phyloP scores from a whole-genome alignment of 2,888 invertebrate genomes.

The Elmis aenea region DNA sequence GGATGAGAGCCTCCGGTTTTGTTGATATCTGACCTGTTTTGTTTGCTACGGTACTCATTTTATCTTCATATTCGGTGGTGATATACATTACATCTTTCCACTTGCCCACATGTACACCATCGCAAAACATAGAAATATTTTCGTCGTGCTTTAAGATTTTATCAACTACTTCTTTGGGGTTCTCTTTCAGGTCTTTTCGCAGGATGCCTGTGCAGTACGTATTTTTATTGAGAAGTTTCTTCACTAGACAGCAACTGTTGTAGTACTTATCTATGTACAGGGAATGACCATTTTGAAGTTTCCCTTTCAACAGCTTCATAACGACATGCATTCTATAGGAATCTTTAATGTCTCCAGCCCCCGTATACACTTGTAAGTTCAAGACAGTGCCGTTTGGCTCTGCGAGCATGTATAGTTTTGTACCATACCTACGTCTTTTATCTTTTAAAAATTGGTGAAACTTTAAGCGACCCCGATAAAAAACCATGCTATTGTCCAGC shows the following conservation, averaged over 20 bases:
- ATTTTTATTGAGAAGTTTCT: constrained; percentile 23
- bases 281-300: constrained; percentile 30
- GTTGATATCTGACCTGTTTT: constrained; percentile 13
- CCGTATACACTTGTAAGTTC: constrained; percentile 23
- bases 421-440: constrained; percentile 27
- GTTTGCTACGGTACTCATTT: constrained; percentile 17
- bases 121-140: constrained; percentile 20
- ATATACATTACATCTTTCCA: constrained; percentile 34
- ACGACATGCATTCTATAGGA: constrained; percentile 30
- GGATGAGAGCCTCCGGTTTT: constrained; percentile 21
- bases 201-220: constrained; percentile 41
- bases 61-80: constrained; percentile 26
- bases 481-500: constrained; percentile 21
- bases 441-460: constrained; percentile 27
- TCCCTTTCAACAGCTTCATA: constrained; percentile 31
- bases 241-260: constrained; percentile 31
- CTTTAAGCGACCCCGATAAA: constrained; percentile 22
- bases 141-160: constrained; percentile 25
- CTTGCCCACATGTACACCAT: constrained; percentile 30
- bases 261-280: constrained; percentile 37
- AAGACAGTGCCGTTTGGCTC: constrained; percentile 24
- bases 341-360: constrained; percentile 11
- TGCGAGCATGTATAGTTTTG: constrained; percentile 27
- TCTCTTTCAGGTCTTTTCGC: constrained; percentile 24
- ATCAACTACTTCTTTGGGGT: constrained; percentile 23